A percentile compares a stretch with the other conserved stretches of the same genome.
These are phyloP conservation scores for Acipenser ruthenus DNA, from an alignment of 2,797 vertebrate species.

Conservation along the genomic window DNA sequence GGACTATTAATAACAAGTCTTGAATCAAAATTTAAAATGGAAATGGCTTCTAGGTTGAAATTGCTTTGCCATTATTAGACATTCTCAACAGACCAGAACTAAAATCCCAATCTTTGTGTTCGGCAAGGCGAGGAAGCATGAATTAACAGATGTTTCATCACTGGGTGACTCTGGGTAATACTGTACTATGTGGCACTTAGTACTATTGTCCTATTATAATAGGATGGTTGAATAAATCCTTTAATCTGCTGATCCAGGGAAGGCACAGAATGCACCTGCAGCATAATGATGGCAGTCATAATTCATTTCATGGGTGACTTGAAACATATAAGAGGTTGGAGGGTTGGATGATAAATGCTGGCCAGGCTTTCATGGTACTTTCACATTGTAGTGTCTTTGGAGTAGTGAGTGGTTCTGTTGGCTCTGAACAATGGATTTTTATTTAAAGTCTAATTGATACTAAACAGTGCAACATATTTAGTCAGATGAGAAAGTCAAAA, in stretches of 20 bases:
- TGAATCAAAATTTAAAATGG: constrained; percentile 32
- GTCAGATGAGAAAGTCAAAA: too few relatives aligned
- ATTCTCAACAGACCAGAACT: constrained; percentile 16
- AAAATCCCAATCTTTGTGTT: constrained; percentile 15
- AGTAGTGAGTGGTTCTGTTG: too few relatives aligned
- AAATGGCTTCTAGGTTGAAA: constrained; percentile 23
- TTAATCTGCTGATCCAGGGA: constrained; percentile 1
- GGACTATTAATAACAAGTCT: neutral
- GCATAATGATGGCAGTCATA: neutral
- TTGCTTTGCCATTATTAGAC: constrained; percentile 14
- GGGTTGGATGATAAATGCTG: too few relatives aligned
- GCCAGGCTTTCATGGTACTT: too few relatives aligned
- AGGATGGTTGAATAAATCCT: neutral
- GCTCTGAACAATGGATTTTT: too few relatives aligned
- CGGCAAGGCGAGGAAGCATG: constrained; percentile 20
- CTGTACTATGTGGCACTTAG: neutral
- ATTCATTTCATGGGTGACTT: neutral
- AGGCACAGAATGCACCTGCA: neutral
- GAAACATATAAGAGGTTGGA: neutral
- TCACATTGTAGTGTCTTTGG: too few relatives aligned
- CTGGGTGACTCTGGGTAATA: neutral
- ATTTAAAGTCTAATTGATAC: too few relatives aligned
- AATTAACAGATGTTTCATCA: constrained; percentile 11
- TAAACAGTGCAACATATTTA: too few relatives aligned
- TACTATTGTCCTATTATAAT: neutral